Evolutionary conservation across 1,140 invertebrate species (phyloP), one percentile per base, ranked within the genome.

Genomic region (Bacillus rossius): DNA sequence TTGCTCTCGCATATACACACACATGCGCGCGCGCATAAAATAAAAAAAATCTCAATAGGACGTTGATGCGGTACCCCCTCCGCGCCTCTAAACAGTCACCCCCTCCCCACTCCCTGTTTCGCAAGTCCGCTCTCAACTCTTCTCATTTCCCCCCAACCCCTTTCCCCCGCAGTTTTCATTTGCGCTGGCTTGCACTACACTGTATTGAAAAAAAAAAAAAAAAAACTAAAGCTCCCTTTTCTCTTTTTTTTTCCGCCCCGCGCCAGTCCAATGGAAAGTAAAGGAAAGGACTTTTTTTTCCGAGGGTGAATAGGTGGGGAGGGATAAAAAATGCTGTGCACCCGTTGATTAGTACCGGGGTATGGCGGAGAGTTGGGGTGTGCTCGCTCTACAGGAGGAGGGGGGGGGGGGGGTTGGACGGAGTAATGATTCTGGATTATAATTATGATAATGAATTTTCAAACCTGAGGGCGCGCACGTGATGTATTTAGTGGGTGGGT

Each of bases 371-470:
- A 7, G 43, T 23, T 16, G 14, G 26, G 8, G n/a, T 19, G 37
- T 13, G 41, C 8, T 7, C 4, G 49, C 5, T 14, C 14, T 10
- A 51, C 13, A n/a, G 5, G 5, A 20, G 10, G 25, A 2, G 42
- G 53, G 22, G 22, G 22, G 14, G 17, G 54, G 26, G 53, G 23
- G 41, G 8, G 20, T n/a, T 23, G 25, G 34, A 38, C 17, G 5
- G 47, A 57, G 43, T 48, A 57, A 50, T 57, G 43, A 57, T 43
- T 57, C 55, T n/a, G 55, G 55, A 57, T 57, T 57, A 49, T 57
- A 57, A 57, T 57, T 57, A 57, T 57, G 42, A 57, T 57, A 57
- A 57, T 57, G 55, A 57, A 57, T 57, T 57, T 57, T 43, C 25
- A 29, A 41, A 34, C 55, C 26, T 25, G 19, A 34, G 29, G 29